Base-by-base conservation (phyloP, 2,888 invertebrate species). In the Anagyrus pseudococci region DNA sequence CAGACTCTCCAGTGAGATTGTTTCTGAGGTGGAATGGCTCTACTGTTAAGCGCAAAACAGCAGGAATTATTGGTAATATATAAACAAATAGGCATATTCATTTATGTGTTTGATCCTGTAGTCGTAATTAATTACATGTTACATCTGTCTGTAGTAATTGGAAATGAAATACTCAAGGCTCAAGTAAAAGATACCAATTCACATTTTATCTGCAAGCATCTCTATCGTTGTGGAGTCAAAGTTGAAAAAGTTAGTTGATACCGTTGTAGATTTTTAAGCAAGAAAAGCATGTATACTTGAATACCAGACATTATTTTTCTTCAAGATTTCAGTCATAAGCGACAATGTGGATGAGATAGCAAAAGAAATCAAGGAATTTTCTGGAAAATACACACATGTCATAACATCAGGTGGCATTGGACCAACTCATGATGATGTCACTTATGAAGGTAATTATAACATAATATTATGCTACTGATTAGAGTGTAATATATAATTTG, bases 381-480 rank as follows among this genome's bases (percentile, higher is more conserved):
- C 90, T 2, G 71, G 78, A 2, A 79, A 74, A 55, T 90, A 82
- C 74, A 85, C 86, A 47, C 86, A 87, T 79, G 91, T 92, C 8
- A 83, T 92, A 60, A 91, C 92, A 0, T 85, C 89, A 0, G 92
- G 92, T 20, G 92, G 92, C 33, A 87, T 91, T 65, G 91, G 91
- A 15, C 91, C 91, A 1, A 91, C 91, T 17, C 91, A 91, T 76
- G 91, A 91, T 80, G 91, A 91, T 77, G 82, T 89, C 70, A 91
- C 91, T 1, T 90, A 87, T 80, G 87, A 88, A 83, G 90, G 89
- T 79, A 69, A 53, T 46, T 37, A 57, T 17, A 43, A 43, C 13
- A 49, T 23, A 3, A 19, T 44, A 41, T 19, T n/a, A 41, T 56
- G n/a, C 58, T 50, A 44, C 53, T 17, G 20, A 54, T 54, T 60